A percentile compares a stretch with the other conserved stretches of the same genome.
Conservation (phyloP, 2,888 invertebrate species). For the Malachius bipustulatus region DNA sequence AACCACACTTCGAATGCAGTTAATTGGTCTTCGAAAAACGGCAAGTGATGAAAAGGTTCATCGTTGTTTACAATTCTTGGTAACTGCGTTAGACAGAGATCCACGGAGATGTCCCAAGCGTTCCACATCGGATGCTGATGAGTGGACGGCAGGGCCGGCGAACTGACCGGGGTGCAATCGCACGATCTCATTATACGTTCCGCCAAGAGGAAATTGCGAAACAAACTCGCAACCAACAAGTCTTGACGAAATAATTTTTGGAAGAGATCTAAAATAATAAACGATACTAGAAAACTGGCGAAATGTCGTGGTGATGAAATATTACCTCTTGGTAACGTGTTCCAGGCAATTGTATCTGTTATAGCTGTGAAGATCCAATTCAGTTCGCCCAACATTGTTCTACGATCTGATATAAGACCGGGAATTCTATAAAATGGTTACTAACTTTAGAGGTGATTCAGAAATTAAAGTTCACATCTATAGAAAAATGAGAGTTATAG, state of each 20-base stretch:
- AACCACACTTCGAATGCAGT: slow-evolving; percentile 97
- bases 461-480: not conserved
- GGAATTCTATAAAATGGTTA: slow-evolving; percentile 73
- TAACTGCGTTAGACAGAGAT: slow-evolving; percentile 84
- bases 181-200: slow-evolving; percentile 92
- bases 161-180: slow-evolving; percentile 93
- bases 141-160: slow-evolving; percentile 83
- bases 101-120: slow-evolving; percentile 96
- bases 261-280: slow-evolving; percentile 64
- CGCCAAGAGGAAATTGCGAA: slow-evolving; percentile 92
- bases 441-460: slow-evolving; percentile 9
- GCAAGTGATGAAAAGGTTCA: slow-evolving; percentile 58
- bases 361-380: slow-evolving; percentile 99
- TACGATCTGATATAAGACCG: slow-evolving; percentile 83
- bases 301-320: not conserved
- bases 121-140: slow-evolving; percentile 88
- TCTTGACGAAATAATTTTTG: slow-evolving; percentile 96
- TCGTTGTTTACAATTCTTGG: slow-evolving; percentile 58
- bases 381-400: slow-evolving; percentile 95
- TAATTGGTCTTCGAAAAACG: slow-evolving; percentile 95
- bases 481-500: not conserved
- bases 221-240: slow-evolving; percentile 92
- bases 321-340: slow-evolving; percentile 76
- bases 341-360: slow-evolving; percentile 99
- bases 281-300: slow-evolving; percentile 6